Conservation (phyloP, 2,113 vertebrate genomes). For the Nibea coibor region DNA sequence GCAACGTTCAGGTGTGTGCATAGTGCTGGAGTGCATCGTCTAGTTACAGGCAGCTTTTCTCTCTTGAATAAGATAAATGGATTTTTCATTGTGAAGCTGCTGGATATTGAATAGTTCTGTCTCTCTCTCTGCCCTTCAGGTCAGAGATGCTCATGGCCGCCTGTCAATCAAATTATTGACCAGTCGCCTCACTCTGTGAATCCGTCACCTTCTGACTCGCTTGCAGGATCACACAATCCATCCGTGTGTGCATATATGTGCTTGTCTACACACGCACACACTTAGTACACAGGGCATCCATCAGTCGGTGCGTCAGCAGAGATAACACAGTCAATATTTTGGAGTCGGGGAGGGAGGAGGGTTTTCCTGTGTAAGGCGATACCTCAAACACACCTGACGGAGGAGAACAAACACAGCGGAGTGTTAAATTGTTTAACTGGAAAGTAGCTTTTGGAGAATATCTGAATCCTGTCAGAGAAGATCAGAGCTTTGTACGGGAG, state of each 20-base stretch:
- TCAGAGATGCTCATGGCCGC: slow-evolving; percentile 30
- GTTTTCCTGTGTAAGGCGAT: slow-evolving; percentile 56
- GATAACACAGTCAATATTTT: slow-evolving; percentile 55
- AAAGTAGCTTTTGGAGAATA: background rate
- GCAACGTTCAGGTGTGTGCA: background rate
- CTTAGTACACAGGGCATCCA: slow-evolving; percentile 3
- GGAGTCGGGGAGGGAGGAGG: slow-evolving; percentile 8
- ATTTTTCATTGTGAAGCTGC: background rate
- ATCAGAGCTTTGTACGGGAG: background rate
- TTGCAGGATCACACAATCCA: slow-evolving; percentile 12
- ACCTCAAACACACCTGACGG: slow-evolving; percentile 47
- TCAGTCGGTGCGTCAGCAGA: slow-evolving; percentile 49
- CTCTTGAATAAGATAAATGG: background rate
- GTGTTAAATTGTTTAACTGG: slow-evolving; percentile 5
- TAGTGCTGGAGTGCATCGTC: background rate
- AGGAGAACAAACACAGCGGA: slow-evolving; percentile 14
- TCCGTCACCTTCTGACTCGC: slow-evolving; percentile 15
- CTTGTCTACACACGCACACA: background rate
- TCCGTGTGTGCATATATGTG: background rate
- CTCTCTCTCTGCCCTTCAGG: slow-evolving; percentile 17
- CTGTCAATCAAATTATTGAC: slow-evolving; percentile 46
- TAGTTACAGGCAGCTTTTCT: too few relatives aligned
- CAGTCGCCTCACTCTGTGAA: background rate
- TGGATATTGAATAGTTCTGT: background rate
- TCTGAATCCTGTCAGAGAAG: background rate